Conservation (phyloP, 2,113 vertebrate species). For the Psilopsiagon aurifrons region DNA sequence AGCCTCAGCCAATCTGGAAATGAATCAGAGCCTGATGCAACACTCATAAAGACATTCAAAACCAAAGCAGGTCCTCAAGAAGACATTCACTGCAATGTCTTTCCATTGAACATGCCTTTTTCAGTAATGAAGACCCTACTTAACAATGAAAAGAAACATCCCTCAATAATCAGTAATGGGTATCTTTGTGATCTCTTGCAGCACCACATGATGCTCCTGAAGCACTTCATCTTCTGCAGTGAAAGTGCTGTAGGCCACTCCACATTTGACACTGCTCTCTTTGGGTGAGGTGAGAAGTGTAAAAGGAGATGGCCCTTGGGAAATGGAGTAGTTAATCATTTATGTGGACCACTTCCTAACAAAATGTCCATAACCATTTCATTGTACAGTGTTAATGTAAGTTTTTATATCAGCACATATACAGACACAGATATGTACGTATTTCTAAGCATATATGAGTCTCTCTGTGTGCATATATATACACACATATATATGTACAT, state of each 20-base stretch:
- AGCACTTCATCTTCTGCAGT: neutral
- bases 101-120: neutral
- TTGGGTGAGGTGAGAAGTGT: neutral
- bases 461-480: neutral
- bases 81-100: neutral
- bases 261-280: rapidly evolving
- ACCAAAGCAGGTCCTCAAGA: neutral
- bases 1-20: neutral
- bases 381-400: too few relatives aligned
- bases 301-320: neutral
- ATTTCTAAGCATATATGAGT: neutral
- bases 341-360: neutral
- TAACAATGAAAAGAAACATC: neutral
- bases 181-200: neutral
- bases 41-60: neutral
- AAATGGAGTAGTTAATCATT: neutral
- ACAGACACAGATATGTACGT: neutral
- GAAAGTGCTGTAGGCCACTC: neutral
- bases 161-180: neutral
- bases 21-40: neutral
- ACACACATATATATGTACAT: neutral
- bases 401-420: neutral
- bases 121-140: neutral
- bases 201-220: rapidly evolving
- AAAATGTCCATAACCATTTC: neutral